Evolutionary conservation across 2,113 vertebrate species (phyloP), one percentile per base, ranked within the genome.

Genomic region (Ptilorrhoa leucosticta): DNA sequence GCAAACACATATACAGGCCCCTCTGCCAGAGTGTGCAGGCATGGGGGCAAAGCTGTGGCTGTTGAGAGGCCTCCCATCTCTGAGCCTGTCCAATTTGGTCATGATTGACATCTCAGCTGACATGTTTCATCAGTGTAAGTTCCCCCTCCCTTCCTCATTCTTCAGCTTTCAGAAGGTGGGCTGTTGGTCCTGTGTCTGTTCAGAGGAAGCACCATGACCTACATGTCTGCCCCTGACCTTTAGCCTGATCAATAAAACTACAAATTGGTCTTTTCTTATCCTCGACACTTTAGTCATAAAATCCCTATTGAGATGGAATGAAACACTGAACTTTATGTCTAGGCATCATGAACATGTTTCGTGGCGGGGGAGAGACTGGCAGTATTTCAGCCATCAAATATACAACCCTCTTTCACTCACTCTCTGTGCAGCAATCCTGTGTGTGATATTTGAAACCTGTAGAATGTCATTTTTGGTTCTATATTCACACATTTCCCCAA

Each of bases 181-280:
- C 6, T 1, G 58, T 91, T 56, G 39, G 30, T 79, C 53, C 92
- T 10, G 27, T 66, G 31, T 77, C 78, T 96, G 66, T 84, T 97
- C 79, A 83, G 40, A 95, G 96, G 89, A 90, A 95, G 89, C 76
- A 64, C 56, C 28, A 4, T 96, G 97, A 97, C 97, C 97, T 98
- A 97, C 97, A 84, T 20, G 10, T 97, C 93, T 97, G 91, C 76
- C 95, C 86, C 93, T 97, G 97, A 98, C 96, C 97, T 98, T 98
- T 98, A 95, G 93, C 90, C 97, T 94, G 94, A 98, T 98, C 98
- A 97, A 98, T 98, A 97, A 90, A 96, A 96, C 61, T 96, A 96
- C 96, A 97, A 90, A 90, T 96, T 98, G 96, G 94, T 97, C 96
- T 97, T 97, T 97, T 97, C 96, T 92, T 97, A 94, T 96, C 76